Evolutionary conservation across 2,113 vertebrate genomes (phyloP), one percentile per base, ranked within the genome.

Genomic region (Felis chaus): DNA sequence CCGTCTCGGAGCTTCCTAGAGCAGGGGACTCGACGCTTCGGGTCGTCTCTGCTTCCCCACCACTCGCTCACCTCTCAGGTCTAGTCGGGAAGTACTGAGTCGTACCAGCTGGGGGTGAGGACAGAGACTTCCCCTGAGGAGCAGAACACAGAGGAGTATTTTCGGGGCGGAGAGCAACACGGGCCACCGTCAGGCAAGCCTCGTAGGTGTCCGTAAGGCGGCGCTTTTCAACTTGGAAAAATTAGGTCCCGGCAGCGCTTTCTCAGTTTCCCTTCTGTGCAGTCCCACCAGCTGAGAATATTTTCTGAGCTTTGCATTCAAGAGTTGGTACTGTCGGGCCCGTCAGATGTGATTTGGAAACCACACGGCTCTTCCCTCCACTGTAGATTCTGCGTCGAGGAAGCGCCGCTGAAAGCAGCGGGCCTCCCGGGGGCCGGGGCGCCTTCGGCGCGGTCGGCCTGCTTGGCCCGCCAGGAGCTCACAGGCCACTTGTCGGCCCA

Each of bases 131-230:
- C 48, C 57, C 25, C 48, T n/a, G 73, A 29, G 13, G 23, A 53
- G 10, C n/a, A 27, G 66, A 45, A 33, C 11, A 27, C 25, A n/a
- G 14, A 23, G 7, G n/a, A 36, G 19, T n/a, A 3, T 86, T 45
- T 25, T 57, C 41, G 73, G 27, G 15, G 21, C 27, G 4, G 33
- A 12, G 83, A 8, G 48, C 36, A 61, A 3, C 1, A 4, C 8
- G 14, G 50, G 1, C 14, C 18, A 5, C 1, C 5, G 14, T 18
- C 25, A 1, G 15, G 65, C 36, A 33, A 39, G 23, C 53, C 3
- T 5, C 50, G 2, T 1, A 23, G 36, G 33, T 4, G 5, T n/a
- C 45, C 4, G 0, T 27, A 18, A 16, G 45, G 55, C 33, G 1
- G 0, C 4, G 21, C 1, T 25, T n/a, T 21, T 23, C 74, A 39